Conservation (phyloP, 2,113 vertebrate species). For the Rhinopomastus cyanomelas region DNA sequence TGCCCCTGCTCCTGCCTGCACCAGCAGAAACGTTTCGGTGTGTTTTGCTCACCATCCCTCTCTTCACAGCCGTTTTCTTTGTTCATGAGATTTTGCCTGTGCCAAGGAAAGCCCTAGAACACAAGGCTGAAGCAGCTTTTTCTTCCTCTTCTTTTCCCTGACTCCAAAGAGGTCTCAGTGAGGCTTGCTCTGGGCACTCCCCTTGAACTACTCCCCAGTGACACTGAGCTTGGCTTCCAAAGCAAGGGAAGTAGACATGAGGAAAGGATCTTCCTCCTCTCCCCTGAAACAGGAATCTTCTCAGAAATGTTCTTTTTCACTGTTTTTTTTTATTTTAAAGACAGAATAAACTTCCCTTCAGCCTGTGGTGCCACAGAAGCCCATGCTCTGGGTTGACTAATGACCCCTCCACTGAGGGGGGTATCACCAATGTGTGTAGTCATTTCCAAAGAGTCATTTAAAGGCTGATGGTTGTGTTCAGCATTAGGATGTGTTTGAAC, state of each 20-base stretch:
- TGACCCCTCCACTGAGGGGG: not conserved
- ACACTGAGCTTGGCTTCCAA: not conserved
- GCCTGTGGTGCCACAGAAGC: not conserved
- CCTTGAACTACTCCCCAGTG: not conserved
- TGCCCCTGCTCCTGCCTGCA: not conserved
- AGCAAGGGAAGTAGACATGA: not conserved
- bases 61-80: not conserved
- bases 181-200: not conserved
- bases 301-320: not conserved
- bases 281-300: not conserved
- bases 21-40: not conserved
- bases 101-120: not conserved
- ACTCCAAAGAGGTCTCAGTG: rapidly evolving
- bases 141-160: not conserved
- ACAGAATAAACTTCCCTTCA: not conserved
- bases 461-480: not conserved
- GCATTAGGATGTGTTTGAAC: not conserved
- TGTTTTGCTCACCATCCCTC: not conserved
- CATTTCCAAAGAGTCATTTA: not conserved
- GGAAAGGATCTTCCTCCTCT: not conserved
- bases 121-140: not conserved
- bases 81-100: not conserved
- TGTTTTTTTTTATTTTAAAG: not conserved
- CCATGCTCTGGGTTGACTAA: not conserved
- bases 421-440: not conserved